Conservation (phyloP, 1,140 invertebrate species). For the Formica selysi region DNA sequence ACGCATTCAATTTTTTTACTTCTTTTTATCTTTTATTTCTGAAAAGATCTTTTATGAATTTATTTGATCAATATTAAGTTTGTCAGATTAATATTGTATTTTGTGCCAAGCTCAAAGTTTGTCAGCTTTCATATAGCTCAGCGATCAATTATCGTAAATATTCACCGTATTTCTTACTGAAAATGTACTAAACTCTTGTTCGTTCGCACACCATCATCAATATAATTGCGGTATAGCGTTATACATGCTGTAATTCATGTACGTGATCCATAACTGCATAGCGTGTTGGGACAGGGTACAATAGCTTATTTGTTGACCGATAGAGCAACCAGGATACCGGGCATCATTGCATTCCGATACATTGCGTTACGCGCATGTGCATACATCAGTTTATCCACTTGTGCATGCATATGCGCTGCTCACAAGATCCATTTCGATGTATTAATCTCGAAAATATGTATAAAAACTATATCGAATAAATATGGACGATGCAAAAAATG, state of each 20-base stretch:
- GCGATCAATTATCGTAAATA: constrained; percentile 24
- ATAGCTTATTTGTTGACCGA: constrained; percentile 52
- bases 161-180: background rate
- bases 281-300: constrained; percentile 11
- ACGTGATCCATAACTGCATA: constrained; percentile 34
- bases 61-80: background rate
- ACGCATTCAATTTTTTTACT: background rate
- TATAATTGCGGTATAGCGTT: constrained; percentile 39
- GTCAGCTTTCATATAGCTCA: constrained; percentile 1
- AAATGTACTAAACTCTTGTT: background rate
- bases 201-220: constrained; percentile 34
- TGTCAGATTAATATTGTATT: background rate
- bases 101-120: background rate
- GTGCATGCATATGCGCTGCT: background rate
- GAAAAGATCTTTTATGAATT: too few species aligned
- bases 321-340: constrained; percentile 21
- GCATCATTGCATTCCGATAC: constrained; percentile 46
- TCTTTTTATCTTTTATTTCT: background rate
- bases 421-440: background rate
- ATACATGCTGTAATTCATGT: constrained; percentile 50
- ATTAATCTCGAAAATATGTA: background rate
- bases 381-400: constrained; percentile 34
- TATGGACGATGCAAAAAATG: background rate
- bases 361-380: constrained; percentile 17
- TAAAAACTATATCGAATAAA: background rate